Conservation (phyloP, 2,113 vertebrate genomes). For the Proteles cristata region DNA sequence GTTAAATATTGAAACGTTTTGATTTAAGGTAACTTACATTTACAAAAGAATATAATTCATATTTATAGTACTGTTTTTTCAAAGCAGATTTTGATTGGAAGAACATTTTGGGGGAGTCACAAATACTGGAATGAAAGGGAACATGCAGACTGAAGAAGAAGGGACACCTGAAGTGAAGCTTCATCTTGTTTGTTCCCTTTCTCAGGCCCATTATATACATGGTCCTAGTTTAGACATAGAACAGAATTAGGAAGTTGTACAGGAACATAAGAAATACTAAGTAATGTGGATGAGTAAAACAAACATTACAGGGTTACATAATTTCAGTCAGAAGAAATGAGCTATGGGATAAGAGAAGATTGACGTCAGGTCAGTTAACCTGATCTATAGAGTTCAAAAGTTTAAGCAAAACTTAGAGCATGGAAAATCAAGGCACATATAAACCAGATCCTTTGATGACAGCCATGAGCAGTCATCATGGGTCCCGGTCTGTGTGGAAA, state of each 20-base stretch:
- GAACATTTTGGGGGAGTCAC: background rate
- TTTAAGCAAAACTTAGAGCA: background rate
- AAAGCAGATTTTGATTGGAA: background rate
- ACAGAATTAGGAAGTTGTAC: background rate
- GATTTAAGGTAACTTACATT: background rate
- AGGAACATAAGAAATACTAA: background rate
- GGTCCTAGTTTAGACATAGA: background rate
- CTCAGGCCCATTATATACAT: background rate
- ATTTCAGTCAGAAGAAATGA: background rate
- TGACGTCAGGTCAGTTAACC: background rate
- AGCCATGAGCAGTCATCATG: background rate
- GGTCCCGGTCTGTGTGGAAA: background rate
- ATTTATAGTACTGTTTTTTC: background rate
- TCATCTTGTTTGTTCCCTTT: background rate
- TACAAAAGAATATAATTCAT: background rate
- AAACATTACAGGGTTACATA: background rate
- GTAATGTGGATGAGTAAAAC: background rate
- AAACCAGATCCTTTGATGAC: background rate
- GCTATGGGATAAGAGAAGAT: background rate
- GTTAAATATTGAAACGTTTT: background rate
- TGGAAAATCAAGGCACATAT: background rate
- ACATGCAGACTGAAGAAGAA: background rate
- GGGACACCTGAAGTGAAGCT: background rate
- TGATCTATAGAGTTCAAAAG: background rate
- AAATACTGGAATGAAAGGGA: background rate